Conservation (phyloP, 2,888 invertebrate genomes). For the Limnephilus lunatus region DNA sequence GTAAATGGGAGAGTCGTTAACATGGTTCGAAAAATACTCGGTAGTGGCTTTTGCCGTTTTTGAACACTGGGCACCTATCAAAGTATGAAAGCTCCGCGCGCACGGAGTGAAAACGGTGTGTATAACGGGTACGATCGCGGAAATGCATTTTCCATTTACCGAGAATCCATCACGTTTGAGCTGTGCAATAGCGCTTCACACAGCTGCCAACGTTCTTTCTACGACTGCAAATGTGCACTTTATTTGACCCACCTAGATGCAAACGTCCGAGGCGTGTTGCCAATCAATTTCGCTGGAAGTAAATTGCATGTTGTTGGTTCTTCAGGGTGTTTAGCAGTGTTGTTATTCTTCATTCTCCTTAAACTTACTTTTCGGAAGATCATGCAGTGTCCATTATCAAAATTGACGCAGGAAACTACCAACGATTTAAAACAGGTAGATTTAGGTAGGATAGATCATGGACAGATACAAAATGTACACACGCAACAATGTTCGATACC, state of each 20-base stretch:
- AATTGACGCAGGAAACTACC: no score
- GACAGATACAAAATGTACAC: no score
- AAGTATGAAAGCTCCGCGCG: not conserved
- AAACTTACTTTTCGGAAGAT: no score
- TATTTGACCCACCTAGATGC: conserved; percentile 30
- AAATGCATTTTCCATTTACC: conserved; percentile 34
- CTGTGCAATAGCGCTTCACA: not conserved
- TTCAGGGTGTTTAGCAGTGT: not conserved
- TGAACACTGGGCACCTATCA: not conserved
- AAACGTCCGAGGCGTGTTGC: not conserved
- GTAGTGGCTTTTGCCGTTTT: not conserved
- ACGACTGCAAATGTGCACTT: conserved; percentile 25
- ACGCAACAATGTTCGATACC: no score
- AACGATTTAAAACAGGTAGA: no score
- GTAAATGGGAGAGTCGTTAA: not conserved
- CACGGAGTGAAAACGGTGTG: conserved; percentile 2
- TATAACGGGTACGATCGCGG: not conserved
- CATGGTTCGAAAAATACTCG: not conserved
- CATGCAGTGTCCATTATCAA: no score
- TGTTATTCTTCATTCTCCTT: not conserved
- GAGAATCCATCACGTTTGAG: conserved; percentile 28
- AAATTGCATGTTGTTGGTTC: not conserved
- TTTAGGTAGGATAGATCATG: no score
- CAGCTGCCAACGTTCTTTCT: conserved; percentile 9
- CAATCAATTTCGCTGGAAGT: not conserved